A percentile compares a stretch with the other conserved stretches of the same genome.
phyloP scores from a whole-genome alignment of 1,140 invertebrate genomes.

The Cherax destructor region DNA sequence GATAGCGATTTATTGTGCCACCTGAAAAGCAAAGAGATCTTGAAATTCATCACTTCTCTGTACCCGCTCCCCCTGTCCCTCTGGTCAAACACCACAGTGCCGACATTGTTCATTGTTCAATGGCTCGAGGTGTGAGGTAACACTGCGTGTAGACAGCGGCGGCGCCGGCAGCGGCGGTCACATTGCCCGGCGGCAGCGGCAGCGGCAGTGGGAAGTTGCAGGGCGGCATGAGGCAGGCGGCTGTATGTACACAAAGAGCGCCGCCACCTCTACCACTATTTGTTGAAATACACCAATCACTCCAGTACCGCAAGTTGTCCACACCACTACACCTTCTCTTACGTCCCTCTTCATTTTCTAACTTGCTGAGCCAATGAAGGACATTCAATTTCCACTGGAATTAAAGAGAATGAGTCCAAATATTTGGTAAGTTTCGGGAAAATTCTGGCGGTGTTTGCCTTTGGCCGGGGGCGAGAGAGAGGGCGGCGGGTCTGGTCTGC shows the following conservation, averaged over 20 bases:
- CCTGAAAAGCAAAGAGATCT: not conserved
- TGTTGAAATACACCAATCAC: constrained; percentile 63
- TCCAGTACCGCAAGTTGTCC: constrained; percentile 40
- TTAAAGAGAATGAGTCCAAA: constrained; percentile 68
- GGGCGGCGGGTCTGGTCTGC: constrained; percentile 19
- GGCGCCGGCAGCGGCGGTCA: constrained; percentile 1
- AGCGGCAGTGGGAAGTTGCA: constrained; percentile 5
- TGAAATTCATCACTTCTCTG: too few relatives aligned
- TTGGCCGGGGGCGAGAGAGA: constrained; percentile 42
- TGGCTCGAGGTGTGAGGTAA: not conserved
- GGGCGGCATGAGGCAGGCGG: constrained; percentile 21
- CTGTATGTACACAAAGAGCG: constrained; percentile 47
- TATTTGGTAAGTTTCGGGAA: constrained; percentile 67
- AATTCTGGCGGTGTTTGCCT: constrained; percentile 62
- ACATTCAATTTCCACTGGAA: constrained; percentile 69
- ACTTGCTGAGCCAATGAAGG: constrained; percentile 66
- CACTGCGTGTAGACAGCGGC: not conserved
- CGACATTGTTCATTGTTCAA: not conserved
- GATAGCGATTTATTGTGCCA: not conserved
- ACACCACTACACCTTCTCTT: constrained; percentile 48
- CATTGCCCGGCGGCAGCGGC: constrained; percentile 19
- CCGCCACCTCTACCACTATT: constrained; percentile 33
- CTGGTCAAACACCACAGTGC: not conserved
- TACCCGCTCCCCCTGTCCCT: not conserved
- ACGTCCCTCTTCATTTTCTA: constrained; percentile 62